These are phyloP conservation scores for Thunnus albacares DNA, from an alignment of 2,797 vertebrate species.

Conservation along the genomic window DNA sequence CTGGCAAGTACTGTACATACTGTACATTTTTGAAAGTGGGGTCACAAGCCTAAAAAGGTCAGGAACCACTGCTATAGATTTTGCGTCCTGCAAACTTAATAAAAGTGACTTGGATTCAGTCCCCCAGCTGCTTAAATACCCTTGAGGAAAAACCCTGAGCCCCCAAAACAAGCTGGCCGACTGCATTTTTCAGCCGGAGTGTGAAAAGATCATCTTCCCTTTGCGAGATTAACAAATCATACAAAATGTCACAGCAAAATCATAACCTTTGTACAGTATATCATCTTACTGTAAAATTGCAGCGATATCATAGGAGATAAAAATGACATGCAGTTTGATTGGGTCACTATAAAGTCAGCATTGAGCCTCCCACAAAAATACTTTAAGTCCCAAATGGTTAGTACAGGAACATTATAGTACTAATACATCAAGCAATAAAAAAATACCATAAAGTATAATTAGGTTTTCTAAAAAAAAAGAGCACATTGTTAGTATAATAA, in stretches of 20 bases:
- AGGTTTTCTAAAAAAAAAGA: constrained; percentile 10
- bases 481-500: not conserved
- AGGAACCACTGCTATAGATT: not conserved
- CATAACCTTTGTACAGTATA: not conserved
- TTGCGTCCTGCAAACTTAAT: not conserved
- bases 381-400: constrained; percentile 6
- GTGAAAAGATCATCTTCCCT: not conserved
- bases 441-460: constrained; percentile 7
- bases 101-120: not conserved
- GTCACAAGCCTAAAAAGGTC: not conserved
- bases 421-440: constrained; percentile 7
- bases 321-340: constrained; percentile 17
- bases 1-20: not conserved
- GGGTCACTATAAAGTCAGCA: constrained; percentile 15
- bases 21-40: not conserved
- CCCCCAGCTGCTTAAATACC: not conserved
- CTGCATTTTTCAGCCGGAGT: not conserved
- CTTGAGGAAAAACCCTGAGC: not conserved
- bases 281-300: constrained; percentile 4
- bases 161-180: not conserved
- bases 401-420: constrained; percentile 1
- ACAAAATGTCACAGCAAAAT: not conserved
- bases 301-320: constrained; percentile 15
- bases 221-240: not conserved
- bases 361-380: constrained; percentile 13